A percentile compares a stretch with the other conserved stretches of the same genome.
Evolutionary conservation across 2,113 vertebrate genomes (phyloP).

Genomic region (Thamnophis sirtalis): DNA sequence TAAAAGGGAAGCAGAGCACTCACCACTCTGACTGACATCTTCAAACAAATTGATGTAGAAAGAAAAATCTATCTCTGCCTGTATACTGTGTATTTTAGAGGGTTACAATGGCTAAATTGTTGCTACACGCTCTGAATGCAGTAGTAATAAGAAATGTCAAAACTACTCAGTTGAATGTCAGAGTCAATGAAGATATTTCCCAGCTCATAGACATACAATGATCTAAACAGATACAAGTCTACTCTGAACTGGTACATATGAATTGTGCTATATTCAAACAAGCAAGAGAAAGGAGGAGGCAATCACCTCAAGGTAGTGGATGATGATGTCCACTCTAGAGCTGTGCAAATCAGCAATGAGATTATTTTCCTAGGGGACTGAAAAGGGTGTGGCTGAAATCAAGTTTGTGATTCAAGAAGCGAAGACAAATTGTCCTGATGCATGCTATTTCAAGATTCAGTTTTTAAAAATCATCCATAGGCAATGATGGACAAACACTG

Average conservation of each 20-base stretch:
- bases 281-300: background rate
- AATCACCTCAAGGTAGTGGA: background rate
- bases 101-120: background rate
- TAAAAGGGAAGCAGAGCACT: background rate
- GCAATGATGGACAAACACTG: background rate
- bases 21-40: background rate
- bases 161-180: background rate
- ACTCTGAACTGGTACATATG: background rate
- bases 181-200: background rate
- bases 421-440: background rate
- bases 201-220: background rate
- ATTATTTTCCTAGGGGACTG: background rate
- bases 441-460: background rate
- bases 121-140: background rate
- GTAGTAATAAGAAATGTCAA: background rate
- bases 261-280: background rate
- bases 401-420: background rate
- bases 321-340: background rate
- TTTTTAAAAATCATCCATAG: background rate
- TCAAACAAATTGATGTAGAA: background rate
- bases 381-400: background rate
- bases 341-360: background rate
- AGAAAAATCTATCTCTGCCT: background rate
- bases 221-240: background rate
- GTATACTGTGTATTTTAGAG: background rate